Evolutionary conservation across 2,113 vertebrate species (phyloP).

Genomic region (Stegastes partitus): DNA sequence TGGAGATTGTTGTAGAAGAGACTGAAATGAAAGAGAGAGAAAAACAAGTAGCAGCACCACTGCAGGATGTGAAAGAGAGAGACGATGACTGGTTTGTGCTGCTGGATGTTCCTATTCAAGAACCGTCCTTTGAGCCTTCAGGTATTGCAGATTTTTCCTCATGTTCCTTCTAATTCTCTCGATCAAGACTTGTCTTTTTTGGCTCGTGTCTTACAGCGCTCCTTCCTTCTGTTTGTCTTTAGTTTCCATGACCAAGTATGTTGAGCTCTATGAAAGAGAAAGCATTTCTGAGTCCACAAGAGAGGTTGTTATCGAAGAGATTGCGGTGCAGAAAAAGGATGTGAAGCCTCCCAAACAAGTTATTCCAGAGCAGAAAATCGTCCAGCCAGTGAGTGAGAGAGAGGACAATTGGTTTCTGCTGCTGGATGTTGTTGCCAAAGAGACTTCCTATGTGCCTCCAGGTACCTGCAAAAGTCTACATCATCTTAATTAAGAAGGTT

Average conservation of each 20-base stretch:
- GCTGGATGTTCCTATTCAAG: constrained; percentile 56
- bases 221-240: constrained; percentile 22
- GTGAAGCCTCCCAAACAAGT: constrained; percentile 5
- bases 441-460: constrained; percentile 53
- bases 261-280: constrained; percentile 35
- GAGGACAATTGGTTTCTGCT: constrained; percentile 77
- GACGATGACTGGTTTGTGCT: constrained; percentile 78
- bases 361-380: constrained; percentile 31
- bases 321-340: constrained; percentile 27
- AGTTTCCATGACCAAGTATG: constrained; percentile 24
- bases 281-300: constrained; percentile 28
- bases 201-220: neutral
- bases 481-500: neutral
- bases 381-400: constrained; percentile 35
- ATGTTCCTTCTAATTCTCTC: neutral
- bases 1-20: constrained; percentile 21
- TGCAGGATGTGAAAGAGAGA: constrained; percentile 27
- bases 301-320: constrained; percentile 34
- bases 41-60: neutral
- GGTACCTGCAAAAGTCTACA: constrained; percentile 47
- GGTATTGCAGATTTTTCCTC: constrained; percentile 54
- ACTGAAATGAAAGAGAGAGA: constrained; percentile 20
- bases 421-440: constrained; percentile 65
- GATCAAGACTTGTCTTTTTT: neutral
- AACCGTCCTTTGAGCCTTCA: constrained; percentile 48